phyloP scores from a whole-genome alignment of 37 sponge, comb jelly and placozoan species.

The Hexactinellida sp. region DNA sequence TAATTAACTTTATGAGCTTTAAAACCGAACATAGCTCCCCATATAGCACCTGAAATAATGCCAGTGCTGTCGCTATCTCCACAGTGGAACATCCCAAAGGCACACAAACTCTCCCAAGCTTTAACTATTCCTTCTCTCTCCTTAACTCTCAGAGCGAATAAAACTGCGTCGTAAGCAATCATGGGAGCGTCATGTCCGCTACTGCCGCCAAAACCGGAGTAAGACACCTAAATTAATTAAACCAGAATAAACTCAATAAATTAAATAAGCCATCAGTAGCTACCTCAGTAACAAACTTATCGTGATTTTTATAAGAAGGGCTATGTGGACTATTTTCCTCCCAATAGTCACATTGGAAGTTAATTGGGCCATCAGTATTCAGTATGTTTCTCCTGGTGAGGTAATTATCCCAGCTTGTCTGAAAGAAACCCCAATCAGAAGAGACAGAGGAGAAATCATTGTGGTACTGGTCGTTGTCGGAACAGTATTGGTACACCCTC shows the following conservation, averaged over 20 bases:
- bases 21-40: conserved; percentile 60
- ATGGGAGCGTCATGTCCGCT: conserved; percentile 84
- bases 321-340: neutral
- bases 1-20: conserved; percentile 38
- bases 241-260: too few relatives aligned
- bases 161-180: conserved; percentile 74
- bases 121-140: neutral
- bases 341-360: neutral
- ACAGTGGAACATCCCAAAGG: conserved; percentile 59
- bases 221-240: neutral
- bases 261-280: too few relatives aligned
- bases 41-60: conserved; percentile 49
- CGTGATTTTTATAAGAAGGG: neutral
- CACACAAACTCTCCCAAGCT: conserved; percentile 52
- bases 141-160: neutral
- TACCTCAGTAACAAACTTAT: neutral
- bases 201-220: conserved; percentile 51
- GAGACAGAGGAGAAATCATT: conserved; percentile 23
- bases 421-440: conserved; percentile 52
- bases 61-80: conserved; percentile 87
- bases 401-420: conserved; percentile 47
- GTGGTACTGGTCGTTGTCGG: conserved; percentile 34
- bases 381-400: conserved; percentile 16
- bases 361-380: neutral
- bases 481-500: conserved; percentile 38